phyloP scores from a whole-genome alignment of 2,113 vertebrate genomes.

The Garra rufa region DNA sequence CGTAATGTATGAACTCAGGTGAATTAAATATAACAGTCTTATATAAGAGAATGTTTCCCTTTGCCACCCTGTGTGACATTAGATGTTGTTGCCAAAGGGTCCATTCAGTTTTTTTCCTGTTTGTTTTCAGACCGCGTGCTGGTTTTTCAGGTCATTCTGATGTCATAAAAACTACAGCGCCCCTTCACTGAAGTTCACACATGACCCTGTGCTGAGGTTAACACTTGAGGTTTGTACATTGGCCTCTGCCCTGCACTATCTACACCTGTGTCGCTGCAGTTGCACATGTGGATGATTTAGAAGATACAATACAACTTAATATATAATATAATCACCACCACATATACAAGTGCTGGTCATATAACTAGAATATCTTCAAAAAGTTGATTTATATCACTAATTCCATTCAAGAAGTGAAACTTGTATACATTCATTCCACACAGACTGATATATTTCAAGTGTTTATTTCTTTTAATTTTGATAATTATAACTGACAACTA shows the following conservation, averaged over 20 bases:
- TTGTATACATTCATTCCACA: too few relatives aligned
- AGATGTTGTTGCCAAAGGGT: constrained; percentile 32
- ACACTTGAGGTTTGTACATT: not conserved
- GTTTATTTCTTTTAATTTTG: too few relatives aligned
- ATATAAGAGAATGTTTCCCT: constrained; percentile 19
- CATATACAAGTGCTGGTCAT: too few relatives aligned
- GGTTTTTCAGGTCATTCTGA: constrained; percentile 28
- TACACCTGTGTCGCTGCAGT: not conserved
- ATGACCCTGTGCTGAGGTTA: constrained; percentile 20
- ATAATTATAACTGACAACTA: too few relatives aligned
- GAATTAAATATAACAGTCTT: constrained; percentile 22
- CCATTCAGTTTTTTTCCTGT: constrained; percentile 6
- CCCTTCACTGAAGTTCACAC: not conserved
- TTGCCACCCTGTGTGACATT: constrained; percentile 22
- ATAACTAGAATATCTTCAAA: too few relatives aligned
- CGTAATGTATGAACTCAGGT: constrained; percentile 8
- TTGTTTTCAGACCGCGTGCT: constrained; percentile 26
- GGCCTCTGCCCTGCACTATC: not conserved
- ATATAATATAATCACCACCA: not conserved
- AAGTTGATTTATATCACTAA: too few relatives aligned
- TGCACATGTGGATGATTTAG: not conserved
- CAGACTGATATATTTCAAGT: too few relatives aligned
- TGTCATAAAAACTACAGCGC: constrained; percentile 25
- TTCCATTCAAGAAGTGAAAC: too few relatives aligned
- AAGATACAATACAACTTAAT: not conserved